Percentiles rank a stretch among this genome's conserved stretches.
Conservation (phyloP, 2,888 invertebrate genomes). For the Eristalinus aeneus region DNA sequence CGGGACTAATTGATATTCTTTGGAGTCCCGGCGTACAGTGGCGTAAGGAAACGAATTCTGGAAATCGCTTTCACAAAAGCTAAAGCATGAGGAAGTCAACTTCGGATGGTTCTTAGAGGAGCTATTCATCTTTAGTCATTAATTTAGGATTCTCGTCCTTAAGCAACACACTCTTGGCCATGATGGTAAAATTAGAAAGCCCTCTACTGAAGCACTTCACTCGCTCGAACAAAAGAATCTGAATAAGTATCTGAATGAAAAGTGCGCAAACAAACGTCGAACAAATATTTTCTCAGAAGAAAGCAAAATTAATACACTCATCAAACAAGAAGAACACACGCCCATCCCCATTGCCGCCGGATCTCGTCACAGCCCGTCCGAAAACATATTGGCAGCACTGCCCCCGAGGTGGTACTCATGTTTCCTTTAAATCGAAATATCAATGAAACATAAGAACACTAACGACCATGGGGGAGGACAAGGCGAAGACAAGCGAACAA, state of each 20-base stretch:
- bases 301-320: conserved; percentile 28
- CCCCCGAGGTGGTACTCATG: conserved; percentile 24
- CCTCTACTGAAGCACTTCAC: neutral
- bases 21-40: too few species aligned
- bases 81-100: too few species aligned
- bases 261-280: conserved; percentile 14
- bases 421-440: conserved; percentile 57
- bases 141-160: too few species aligned
- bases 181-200: neutral
- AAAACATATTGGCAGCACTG: conserved; percentile 19
- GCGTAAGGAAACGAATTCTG: too few species aligned
- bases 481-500: neutral
- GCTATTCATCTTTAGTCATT: neutral
- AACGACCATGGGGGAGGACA: conserved; percentile 5
- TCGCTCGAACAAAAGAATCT: conserved; percentile 9
- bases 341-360: neutral
- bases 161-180: neutral
- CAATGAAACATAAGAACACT: conserved; percentile 60
- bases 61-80: too few species aligned
- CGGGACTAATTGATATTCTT: too few species aligned
- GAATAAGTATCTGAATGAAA: conserved; percentile 19
- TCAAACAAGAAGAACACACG: conserved; percentile 29
- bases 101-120: too few species aligned
- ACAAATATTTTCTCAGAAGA: conserved; percentile 5
- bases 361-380: neutral